Conservation (phyloP, 2,113 vertebrate species). For the Dicentrarchus labrax region DNA sequence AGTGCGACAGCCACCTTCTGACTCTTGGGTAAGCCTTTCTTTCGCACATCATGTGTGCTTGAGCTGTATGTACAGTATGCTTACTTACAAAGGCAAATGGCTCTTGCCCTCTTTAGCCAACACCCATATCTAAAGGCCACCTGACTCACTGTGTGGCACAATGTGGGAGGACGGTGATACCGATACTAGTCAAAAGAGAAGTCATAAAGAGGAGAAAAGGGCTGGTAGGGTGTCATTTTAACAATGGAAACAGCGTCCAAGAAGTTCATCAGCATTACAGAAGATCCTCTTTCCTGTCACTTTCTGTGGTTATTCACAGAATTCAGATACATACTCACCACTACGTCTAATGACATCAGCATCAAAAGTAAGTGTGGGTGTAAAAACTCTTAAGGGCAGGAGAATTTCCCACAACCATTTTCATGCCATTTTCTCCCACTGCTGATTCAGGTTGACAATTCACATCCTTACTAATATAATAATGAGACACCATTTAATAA, state of each 20-base stretch:
- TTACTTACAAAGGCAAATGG: slow-evolving; percentile 43
- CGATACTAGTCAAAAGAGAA: slow-evolving; percentile 41
- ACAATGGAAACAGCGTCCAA: slow-evolving; percentile 40
- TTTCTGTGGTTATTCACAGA: slow-evolving; percentile 14
- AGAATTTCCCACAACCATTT: neutral
- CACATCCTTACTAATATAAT: neutral
- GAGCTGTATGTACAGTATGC: neutral
- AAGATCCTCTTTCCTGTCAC: slow-evolving; percentile 51
- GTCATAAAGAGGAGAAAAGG: slow-evolving; percentile 39
- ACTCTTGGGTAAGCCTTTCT: neutral
- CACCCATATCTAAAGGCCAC: slow-evolving; percentile 66
- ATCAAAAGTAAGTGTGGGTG: neutral
- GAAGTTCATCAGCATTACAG: slow-evolving; percentile 23
- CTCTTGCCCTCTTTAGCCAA: slow-evolving; percentile 49
- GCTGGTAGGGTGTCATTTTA: slow-evolving; percentile 30
- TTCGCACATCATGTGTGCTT: neutral
- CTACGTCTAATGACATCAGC: neutral
- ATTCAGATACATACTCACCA: neutral
- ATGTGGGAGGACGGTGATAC: slow-evolving; percentile 57
- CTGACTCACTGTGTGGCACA: slow-evolving; percentile 60
- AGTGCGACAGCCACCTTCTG: neutral
- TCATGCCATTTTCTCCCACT: neutral
- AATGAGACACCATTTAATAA: slow-evolving; percentile 78
- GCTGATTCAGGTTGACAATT: neutral
- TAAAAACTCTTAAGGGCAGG: neutral